These are phyloP conservation scores for Aphis gossypii DNA, from an alignment of 1,140 invertebrate species.

Conservation along the genomic window DNA sequence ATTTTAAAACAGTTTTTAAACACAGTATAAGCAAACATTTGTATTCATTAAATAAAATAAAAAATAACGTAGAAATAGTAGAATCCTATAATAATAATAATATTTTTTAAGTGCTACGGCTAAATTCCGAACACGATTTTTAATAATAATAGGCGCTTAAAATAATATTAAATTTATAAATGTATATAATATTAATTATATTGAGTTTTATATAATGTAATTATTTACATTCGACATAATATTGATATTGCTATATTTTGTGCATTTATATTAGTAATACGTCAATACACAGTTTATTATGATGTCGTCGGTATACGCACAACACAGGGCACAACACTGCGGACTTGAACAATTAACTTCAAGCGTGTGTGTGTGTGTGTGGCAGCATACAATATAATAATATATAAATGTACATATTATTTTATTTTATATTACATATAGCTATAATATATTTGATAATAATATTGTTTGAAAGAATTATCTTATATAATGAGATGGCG, in stretches of 20 bases:
- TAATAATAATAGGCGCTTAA: neutral
- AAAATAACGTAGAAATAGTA: constrained; percentile 23
- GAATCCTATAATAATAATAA: constrained; percentile 30
- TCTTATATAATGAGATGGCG: neutral
- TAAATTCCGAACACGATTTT: neutral
- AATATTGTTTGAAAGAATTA: neutral
- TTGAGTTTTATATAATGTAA: neutral
- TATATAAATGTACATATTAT: no score
- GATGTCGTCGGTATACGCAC: neutral
- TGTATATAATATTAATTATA: neutral
- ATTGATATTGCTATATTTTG: neutral
- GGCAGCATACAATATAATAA: neutral
- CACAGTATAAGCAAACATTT: constrained; percentile 43
- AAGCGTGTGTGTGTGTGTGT: neutral
- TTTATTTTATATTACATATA: no score
- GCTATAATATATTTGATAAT: neutral
- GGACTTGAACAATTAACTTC: neutral
- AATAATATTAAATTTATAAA: constrained; percentile 20
- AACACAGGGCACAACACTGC: neutral
- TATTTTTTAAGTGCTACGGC: neutral
- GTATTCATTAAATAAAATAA: neutral
- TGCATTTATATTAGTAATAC: neutral
- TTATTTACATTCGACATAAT: neutral
- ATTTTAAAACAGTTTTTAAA: constrained; percentile 24
- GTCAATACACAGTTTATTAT: neutral